These are phyloP conservation scores for Crocidura indochinensis DNA, from an alignment of 2,797 vertebrate species.

Conservation along the genomic window DNA sequence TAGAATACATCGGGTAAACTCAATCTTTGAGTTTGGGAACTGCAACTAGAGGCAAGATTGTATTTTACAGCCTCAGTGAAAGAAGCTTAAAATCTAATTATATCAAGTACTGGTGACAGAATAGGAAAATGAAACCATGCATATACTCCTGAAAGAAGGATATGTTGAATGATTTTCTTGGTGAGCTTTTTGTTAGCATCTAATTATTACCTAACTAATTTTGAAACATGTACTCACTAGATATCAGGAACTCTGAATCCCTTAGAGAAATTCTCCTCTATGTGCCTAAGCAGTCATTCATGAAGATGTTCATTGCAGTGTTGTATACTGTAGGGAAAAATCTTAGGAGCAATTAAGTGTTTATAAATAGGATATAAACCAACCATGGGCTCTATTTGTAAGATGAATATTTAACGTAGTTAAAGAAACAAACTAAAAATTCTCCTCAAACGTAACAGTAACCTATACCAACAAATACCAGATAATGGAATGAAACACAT, in stretches of 20 bases:
- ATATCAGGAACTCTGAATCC: no score
- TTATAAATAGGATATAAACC: not conserved
- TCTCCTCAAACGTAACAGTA: not conserved
- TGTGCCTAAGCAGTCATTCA: rapidly evolving
- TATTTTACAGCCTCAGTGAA: not conserved
- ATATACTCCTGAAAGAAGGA: no score
- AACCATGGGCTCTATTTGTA: not conserved
- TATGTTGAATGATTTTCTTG: not conserved
- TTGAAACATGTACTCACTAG: not conserved
- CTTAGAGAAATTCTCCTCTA: rapidly evolving
- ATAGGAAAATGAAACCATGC: not conserved
- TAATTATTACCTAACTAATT: not conserved
- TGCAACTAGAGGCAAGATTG: rapidly evolving
- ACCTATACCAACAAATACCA: not conserved
- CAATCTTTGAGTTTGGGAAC: not conserved
- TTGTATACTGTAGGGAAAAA: not conserved
- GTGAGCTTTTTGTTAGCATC: not conserved
- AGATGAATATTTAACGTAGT: not conserved
- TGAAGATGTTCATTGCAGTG: not conserved
- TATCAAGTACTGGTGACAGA: not conserved
- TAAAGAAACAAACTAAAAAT: not conserved
- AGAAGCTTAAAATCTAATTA: not conserved
- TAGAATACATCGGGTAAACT: not conserved
- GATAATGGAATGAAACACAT: not conserved
- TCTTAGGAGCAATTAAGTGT: not conserved